These are phyloP conservation scores for Dolichoris vasculosae DNA, from an alignment of 1,140 invertebrate species.

Conservation along the genomic window DNA sequence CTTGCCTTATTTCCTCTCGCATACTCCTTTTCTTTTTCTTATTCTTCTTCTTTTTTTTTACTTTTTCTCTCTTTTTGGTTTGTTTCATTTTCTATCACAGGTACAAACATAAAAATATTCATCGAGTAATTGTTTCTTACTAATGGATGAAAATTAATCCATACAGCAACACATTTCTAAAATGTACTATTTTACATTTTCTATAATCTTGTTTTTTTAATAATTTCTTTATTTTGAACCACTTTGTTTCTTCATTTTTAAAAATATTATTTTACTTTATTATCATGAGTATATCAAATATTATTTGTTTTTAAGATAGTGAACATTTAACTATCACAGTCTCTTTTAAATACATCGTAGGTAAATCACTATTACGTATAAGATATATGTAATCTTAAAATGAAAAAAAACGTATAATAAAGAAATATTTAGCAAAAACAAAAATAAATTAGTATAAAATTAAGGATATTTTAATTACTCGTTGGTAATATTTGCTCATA, in stretches of 20 bases:
- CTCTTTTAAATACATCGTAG: no score
- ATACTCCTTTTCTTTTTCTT: neutral
- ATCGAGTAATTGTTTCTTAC: neutral
- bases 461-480: neutral
- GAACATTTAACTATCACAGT: no score
- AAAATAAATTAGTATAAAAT: no score
- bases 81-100: neutral
- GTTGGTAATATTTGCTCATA: neutral
- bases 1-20: neutral
- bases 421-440: no score
- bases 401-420: no score
- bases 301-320: no score
- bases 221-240: neutral
- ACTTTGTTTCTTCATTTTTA: neutral
- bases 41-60: neutral
- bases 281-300: neutral
- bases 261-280: neutral
- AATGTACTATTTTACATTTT: slow-evolving; percentile 7
- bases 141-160: slow-evolving; percentile 28
- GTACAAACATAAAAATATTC: no score
- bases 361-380: no score
- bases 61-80: neutral
- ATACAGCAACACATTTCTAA: slow-evolving; percentile 1
- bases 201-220: neutral
- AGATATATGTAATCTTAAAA: no score